Conservation (phyloP, 92 coral and sea anemone species). For the Porites cylindrica region DNA sequence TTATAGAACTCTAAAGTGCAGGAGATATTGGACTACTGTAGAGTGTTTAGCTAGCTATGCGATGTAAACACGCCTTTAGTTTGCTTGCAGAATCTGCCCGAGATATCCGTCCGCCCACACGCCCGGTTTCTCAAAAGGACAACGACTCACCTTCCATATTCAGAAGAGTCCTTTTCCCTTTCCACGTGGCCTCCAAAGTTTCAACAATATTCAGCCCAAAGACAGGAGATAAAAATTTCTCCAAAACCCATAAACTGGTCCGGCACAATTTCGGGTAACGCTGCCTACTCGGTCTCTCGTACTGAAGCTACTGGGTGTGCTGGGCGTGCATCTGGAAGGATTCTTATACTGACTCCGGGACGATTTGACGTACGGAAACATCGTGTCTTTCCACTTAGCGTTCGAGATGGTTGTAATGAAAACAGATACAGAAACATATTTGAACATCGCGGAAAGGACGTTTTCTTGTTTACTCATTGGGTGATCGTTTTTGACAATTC, state of each 20-base stretch:
- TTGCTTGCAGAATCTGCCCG: neutral
- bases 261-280: neutral
- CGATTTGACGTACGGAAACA: slow-evolving; percentile 48
- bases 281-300: neutral
- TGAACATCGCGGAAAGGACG: slow-evolving; percentile 27
- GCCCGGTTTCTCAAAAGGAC: neutral
- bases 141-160: slow-evolving; percentile 28
- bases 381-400: slow-evolving; percentile 41
- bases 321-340: neutral
- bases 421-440: slow-evolving; percentile 44
- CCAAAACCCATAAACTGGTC: neutral
- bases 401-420: slow-evolving; percentile 55
- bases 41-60: slow-evolving; percentile 2
- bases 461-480: slow-evolving; percentile 37
- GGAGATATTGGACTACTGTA: neutral
- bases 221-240: neutral
- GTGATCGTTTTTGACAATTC: slow-evolving; percentile 46
- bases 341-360: slow-evolving; percentile 24
- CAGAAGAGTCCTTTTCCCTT: neutral
- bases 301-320: neutral
- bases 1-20: slow-evolving; percentile 36
- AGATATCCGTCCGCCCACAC: neutral
- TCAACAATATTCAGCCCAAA: neutral
- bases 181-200: slow-evolving; percentile 34
- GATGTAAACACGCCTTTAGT: slow-evolving; percentile 26